A percentile compares a stretch with the other conserved stretches of the same genome.
Evolutionary conservation across 2,888 invertebrate species (phyloP).

Genomic region (Sinotaia quadrata): DNA sequence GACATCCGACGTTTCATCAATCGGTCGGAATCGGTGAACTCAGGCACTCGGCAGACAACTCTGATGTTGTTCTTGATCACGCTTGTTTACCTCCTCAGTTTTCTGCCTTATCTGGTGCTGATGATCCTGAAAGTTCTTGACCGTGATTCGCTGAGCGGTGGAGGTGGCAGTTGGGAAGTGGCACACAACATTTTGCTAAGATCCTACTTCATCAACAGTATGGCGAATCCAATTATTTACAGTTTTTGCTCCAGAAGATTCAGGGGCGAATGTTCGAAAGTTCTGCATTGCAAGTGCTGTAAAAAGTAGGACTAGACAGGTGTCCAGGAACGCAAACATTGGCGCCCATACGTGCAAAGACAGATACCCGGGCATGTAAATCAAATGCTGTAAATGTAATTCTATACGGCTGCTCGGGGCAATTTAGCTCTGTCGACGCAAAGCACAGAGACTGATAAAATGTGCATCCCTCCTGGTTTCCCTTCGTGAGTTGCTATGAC

Average conservation of each 20-base stretch:
- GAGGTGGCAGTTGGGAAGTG: slow-evolving; percentile 40
- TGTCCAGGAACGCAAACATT: too few species aligned
- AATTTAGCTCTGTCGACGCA: too few species aligned
- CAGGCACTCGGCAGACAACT: slow-evolving; percentile 48
- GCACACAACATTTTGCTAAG: slow-evolving; percentile 51
- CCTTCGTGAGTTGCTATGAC: too few species aligned
- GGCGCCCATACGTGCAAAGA: too few species aligned
- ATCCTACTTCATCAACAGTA: slow-evolving; percentile 58
- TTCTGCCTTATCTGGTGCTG: slow-evolving; percentile 53
- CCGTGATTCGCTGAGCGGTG: slow-evolving; percentile 40
- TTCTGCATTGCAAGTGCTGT: slow-evolving; percentile 26
- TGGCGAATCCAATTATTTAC: slow-evolving; percentile 57
- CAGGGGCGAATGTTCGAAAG: slow-evolving; percentile 37
- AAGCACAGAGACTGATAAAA: too few species aligned
- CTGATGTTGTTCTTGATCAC: slow-evolving; percentile 56
- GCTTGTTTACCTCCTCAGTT: slow-evolving; percentile 52
- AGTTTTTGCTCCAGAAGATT: slow-evolving; percentile 53
- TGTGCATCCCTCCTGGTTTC: too few species aligned
- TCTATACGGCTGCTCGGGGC: too few species aligned
- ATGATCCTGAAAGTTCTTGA: slow-evolving; percentile 45
- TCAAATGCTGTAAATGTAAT: too few species aligned
- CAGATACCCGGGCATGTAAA: too few species aligned
- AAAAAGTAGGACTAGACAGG: too few species aligned
- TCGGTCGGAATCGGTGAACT: slow-evolving; percentile 21
- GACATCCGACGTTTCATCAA: slow-evolving; percentile 23